Conservation (phyloP, 2,888 invertebrate genomes). For the Cecidostiba fungosa region DNA sequence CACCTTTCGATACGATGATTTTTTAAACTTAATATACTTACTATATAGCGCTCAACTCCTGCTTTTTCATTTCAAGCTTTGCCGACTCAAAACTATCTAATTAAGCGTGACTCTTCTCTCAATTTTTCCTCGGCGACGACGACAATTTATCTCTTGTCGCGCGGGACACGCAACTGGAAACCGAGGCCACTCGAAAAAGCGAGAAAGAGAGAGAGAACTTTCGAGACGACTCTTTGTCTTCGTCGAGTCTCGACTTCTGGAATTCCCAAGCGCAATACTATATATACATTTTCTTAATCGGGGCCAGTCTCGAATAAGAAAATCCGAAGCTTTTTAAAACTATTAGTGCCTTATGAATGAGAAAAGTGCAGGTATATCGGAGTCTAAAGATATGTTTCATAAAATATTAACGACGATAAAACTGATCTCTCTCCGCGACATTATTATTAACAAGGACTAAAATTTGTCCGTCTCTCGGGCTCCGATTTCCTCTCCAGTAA, state of each 20-base stretch:
- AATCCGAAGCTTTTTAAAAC: no score
- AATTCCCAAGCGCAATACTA: constrained; percentile 11
- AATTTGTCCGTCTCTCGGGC: neutral
- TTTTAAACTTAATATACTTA: no score
- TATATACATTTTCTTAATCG: no score
- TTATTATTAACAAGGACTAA: neutral
- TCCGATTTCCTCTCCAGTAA: neutral
- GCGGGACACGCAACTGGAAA: constrained; percentile 11
- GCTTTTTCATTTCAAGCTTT: no score
- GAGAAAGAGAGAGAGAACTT: constrained; percentile 11
- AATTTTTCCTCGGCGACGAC: neutral
- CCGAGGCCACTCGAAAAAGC: constrained; percentile 13
- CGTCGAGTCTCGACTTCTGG: neutral
- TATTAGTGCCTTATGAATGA: no score
- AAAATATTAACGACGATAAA: no score
- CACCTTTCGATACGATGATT: no score
- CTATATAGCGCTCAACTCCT: no score
- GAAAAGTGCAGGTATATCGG: no score
- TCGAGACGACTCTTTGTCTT: constrained; percentile 19
- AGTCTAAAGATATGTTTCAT: no score
- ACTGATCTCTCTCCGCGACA: neutral
- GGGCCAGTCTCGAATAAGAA: no score
- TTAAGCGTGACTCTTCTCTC: neutral
- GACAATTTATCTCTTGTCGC: constrained; percentile 45
- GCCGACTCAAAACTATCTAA: no score